Evolutionary conservation across 2,797 vertebrate species (phyloP), one percentile per base, ranked within the genome.

Genomic region (Cercopithecus hamlyni): DNA sequence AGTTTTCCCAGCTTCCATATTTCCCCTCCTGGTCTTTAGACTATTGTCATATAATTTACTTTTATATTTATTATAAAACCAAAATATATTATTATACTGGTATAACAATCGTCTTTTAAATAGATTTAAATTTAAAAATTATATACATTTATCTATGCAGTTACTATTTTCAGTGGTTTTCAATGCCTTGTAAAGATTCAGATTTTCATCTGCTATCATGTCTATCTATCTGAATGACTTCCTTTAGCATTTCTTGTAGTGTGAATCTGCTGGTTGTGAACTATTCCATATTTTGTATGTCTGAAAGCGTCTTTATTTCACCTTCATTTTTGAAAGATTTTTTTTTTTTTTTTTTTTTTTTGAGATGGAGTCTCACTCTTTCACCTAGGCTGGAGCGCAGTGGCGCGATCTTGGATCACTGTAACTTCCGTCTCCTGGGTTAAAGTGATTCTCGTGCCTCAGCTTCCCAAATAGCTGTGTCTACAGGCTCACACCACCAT

Each of bases 301-400:
- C 73, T 95, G 75, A 81, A 92, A 88, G 58, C 43, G 10, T 75
- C 24, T 82, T 55, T 88, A 88, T 83, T 92, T 92, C 22, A 92
- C 30, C 17, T 88, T 80, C 11, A 61, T 48, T 81, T 64, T 64
- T 33, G 58, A 61, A 30, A 61, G 27, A 6, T 61, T 64, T 33
- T 61, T 33, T 30, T 30, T 58, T 58, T 27, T 14, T 36, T 36
- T 36, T n/a, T n/a, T n/a, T n/a, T n/a, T n/a, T n/a, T n/a, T n/a
- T n/a, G n/a, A n/a, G n/a, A n/a, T n/a, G n/a, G n/a, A n/a, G n/a
- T n/a, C n/a, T n/a, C n/a, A n/a, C n/a, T n/a, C n/a, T n/a, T n/a
- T n/a, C n/a, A n/a, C n/a, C n/a, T n/a, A n/a, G n/a, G n/a, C n/a
- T n/a, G n/a, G n/a, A n/a, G n/a, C n/a, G n/a, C n/a, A n/a, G n/a